Evolutionary conservation across 1,140 invertebrate species (phyloP).

Genomic region (Cotesia chilonis): DNA sequence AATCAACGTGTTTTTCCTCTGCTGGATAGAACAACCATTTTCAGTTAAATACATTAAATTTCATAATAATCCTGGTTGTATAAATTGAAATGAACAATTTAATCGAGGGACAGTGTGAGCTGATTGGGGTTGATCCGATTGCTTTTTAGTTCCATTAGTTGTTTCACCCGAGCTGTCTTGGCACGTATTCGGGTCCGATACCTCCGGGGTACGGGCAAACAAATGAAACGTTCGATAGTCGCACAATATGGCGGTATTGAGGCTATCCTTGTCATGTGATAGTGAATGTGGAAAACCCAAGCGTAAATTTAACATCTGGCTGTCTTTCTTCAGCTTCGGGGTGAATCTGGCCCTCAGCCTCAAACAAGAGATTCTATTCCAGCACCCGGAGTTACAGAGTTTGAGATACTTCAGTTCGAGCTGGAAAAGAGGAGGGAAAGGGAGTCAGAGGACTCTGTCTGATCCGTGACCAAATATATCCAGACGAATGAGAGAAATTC

Average conservation of each 20-base stretch:
- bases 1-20: no score
- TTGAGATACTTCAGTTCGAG: no score
- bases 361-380: no score
- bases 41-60: no score
- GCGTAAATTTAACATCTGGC: no score
- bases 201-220: constrained; percentile 54
- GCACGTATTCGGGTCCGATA: constrained; percentile 56
- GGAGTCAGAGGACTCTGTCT: background rate
- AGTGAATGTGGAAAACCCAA: constrained; percentile 1
- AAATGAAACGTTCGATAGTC: constrained; percentile 57
- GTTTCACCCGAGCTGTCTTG: constrained; percentile 44
- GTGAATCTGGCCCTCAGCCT: no score
- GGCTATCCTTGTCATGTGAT: background rate
- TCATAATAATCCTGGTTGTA: background rate
- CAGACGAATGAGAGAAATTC: constrained; percentile 25
- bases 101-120: constrained; percentile 59
- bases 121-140: constrained; percentile 65
- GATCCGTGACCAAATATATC: constrained; percentile 15
- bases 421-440: no score
- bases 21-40: no score
- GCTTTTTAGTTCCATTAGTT: constrained; percentile 60
- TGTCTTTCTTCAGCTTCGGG: no score
- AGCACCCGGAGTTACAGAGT: no score
- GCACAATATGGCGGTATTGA: constrained; percentile 46
- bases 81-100: background rate